Base-by-base conservation (phyloP, 2,113 vertebrate species). In the Mixornis gularis region DNA sequence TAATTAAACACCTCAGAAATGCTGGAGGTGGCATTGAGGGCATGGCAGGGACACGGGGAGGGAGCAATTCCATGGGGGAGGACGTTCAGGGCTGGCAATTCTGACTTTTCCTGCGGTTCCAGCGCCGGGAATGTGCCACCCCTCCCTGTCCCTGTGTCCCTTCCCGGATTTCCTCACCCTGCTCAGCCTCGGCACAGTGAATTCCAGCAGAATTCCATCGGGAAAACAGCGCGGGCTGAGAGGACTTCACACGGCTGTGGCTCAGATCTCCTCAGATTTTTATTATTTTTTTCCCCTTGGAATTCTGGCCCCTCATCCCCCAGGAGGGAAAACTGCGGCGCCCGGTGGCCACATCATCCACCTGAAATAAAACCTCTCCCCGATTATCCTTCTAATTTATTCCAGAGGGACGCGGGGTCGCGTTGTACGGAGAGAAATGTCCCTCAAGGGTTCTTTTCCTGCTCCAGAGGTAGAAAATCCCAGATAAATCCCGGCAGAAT, bases 161-260 rank as follows among this genome's bases (percentile, higher is more conserved):
- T 2, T 17, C 30, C 38, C 36, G 1, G 36, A 40, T 40, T 40
- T 40, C 69, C 40, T 40, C 40, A 40, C 44, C 13, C 29, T 3
- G 6, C 56, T 2, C 5, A 5, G 51, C 60, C 13, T 3, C 72
- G 2, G 46, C 3, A 10, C 32, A 5, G 19, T 0, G 0, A 58
- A 46, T 73, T 58, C 41, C 71, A 46, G 25, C 71, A 24, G 43
- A 36, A 48, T 26, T 53, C 9, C 19, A 29, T 2, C 4, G 0
- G 7, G 22, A 10, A 22, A 25, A 4, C 8, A 20, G 43, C 32
- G 0, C 6, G 3, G 68, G 49, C 9, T 26, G 32, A 13, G 46
- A 6, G 6, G 22, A 4, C 13, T 60, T 12, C 48, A 44, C 9
- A 1, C 0, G 3, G 17, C 5, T 9, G 41, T 9, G 58, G 18